Percentiles rank a stretch among this genome's conserved stretches.
These are phyloP conservation scores for Aleiodes testaceus DNA, from an alignment of 2,888 invertebrate species.

Conservation along the genomic window DNA sequence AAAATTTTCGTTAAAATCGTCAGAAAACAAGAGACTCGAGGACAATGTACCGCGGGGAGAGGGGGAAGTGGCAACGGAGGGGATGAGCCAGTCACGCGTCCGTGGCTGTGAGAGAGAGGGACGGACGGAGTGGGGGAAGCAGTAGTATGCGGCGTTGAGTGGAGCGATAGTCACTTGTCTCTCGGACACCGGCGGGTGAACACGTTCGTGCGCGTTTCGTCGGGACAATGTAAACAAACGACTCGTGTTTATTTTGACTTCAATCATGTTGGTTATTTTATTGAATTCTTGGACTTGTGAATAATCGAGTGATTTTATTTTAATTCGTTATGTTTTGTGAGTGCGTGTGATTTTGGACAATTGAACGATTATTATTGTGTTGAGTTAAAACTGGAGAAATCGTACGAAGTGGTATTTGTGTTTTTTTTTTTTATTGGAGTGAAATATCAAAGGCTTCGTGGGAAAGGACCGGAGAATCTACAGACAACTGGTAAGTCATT, in stretches of 20 bases:
- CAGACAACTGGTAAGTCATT: too few relatives aligned
- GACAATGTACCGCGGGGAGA: slow-evolving; percentile 28
- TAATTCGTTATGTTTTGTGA: too few relatives aligned
- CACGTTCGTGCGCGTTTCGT: slow-evolving; percentile 39
- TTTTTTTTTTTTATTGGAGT: slow-evolving; percentile 53
- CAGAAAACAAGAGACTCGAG: too few relatives aligned
- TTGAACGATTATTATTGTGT: not conserved
- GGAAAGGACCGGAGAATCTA: slow-evolving; percentile 51
- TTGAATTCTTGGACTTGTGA: too few relatives aligned
- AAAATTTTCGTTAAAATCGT: not conserved
- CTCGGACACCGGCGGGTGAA: slow-evolving; percentile 54
- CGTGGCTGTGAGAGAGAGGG: not conserved
- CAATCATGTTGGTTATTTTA: not conserved
- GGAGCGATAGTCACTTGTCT: slow-evolving; percentile 52
- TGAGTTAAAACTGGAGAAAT: not conserved
- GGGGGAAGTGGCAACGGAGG: slow-evolving; percentile 23
- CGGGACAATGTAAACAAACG: slow-evolving; percentile 44
- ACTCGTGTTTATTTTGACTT: not conserved
- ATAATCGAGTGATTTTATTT: too few relatives aligned
- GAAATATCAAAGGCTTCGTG: slow-evolving; percentile 55
- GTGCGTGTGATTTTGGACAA: too few relatives aligned
- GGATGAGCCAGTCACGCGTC: slow-evolving; percentile 29
- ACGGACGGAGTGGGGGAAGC: too few relatives aligned
- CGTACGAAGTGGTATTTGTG: slow-evolving; percentile 27
- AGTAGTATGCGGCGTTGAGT: too few relatives aligned